phyloP scores from a whole-genome alignment of 2,797 vertebrate species.

The Anniella stebbinsi region DNA sequence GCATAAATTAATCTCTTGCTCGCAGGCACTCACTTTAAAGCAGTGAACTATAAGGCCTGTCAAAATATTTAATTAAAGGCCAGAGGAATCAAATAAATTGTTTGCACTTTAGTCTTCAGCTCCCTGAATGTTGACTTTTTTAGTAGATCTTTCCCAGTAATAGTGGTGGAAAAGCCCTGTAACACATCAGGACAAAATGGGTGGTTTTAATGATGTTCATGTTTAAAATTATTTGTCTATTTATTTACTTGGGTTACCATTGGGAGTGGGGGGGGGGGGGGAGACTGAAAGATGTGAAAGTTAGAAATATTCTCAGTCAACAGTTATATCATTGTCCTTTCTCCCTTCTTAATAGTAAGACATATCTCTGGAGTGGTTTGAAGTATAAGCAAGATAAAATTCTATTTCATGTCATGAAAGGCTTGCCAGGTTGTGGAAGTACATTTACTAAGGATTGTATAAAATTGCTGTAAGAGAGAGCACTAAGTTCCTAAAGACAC shows the following conservation, averaged over 20 bases:
- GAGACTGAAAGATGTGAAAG: not conserved
- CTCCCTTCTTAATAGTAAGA: not conserved
- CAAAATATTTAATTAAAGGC: slow-evolving; percentile 65
- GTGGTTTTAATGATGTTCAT: not conserved
- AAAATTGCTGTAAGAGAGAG: not conserved
- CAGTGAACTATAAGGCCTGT: slow-evolving; percentile 60
- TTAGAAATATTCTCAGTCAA: not conserved
- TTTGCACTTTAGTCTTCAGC: slow-evolving; percentile 21
- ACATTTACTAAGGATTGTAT: not conserved
- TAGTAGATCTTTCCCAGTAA: slow-evolving; percentile 8
- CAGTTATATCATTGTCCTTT: not conserved
- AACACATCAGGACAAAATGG: slow-evolving; percentile 7
- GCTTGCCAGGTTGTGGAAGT: not conserved
- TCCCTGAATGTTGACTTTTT: slow-evolving; percentile 3
- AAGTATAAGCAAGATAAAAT: slow-evolving; percentile 1
- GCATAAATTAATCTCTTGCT: slow-evolving; percentile 68
- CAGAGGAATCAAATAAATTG: slow-evolving; percentile 53
- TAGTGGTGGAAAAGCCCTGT: not conserved
- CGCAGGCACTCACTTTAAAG: slow-evolving; percentile 55
- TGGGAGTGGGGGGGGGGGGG: no score
- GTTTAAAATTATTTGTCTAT: not conserved
- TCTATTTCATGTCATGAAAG: not conserved
- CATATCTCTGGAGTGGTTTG: not conserved
- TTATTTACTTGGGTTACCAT: not conserved
- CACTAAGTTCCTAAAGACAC: not conserved